phyloP scores from a whole-genome alignment of 2,888 invertebrate genomes.

The Dynastes grantii region DNA sequence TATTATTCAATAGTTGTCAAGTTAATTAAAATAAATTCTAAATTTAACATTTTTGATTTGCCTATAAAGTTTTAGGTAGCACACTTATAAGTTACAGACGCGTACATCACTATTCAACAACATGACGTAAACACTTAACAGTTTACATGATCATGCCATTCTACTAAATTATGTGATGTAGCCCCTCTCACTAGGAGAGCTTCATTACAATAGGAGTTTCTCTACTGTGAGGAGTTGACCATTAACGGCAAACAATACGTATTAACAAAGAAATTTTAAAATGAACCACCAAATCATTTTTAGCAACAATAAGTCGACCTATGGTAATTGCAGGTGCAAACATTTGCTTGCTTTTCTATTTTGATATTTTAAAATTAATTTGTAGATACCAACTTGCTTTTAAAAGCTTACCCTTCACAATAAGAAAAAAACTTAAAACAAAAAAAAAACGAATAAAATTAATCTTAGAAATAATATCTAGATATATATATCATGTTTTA shows the following conservation, averaged over 20 bases:
- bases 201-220: neutral
- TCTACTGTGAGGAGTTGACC: neutral
- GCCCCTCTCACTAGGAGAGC: neutral
- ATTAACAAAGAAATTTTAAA: neutral
- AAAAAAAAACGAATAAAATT: too few species aligned
- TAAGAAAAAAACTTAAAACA: neutral
- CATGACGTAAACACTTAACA: constrained; percentile 3
- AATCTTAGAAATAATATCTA: too few species aligned
- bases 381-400: neutral
- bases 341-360: neutral
- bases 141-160: constrained; percentile 18
- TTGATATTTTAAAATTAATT: neutral
- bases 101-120: constrained; percentile 20
- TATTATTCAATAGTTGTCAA: too few species aligned
- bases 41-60: too few species aligned
- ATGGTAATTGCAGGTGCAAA: too few species aligned
- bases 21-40: too few species aligned
- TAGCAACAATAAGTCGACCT: too few species aligned
- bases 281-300: neutral
- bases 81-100: too few species aligned
- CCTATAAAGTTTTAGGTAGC: too few species aligned
- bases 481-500: too few species aligned
- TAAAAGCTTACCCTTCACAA: neutral
- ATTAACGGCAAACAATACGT: neutral
- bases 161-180: constrained; percentile 26